A percentile compares a stretch with the other conserved stretches of the same genome.
phyloP scores from a whole-genome alignment of 2,888 invertebrate species.

The Drosophila borealis region DNA sequence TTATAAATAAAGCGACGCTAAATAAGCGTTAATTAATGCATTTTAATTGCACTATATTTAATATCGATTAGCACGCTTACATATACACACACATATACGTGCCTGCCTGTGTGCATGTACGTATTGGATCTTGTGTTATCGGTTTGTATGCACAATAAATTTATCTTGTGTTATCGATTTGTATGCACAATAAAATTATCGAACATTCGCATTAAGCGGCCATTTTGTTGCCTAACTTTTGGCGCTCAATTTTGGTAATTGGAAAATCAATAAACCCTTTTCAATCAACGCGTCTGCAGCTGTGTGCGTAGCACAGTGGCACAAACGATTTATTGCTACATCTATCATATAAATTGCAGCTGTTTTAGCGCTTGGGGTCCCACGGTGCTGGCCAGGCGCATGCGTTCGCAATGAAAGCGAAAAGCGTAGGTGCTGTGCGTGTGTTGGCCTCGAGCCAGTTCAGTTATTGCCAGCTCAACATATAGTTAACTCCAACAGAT shows the following conservation, averaged over 20 bases:
- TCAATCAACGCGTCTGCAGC: constrained; percentile 26
- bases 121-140: constrained; percentile 21
- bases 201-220: constrained; percentile 10
- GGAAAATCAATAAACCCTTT: constrained; percentile 68
- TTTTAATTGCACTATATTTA: neutral
- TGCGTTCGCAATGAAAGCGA: constrained; percentile 71
- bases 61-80: neutral
- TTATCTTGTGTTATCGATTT: constrained; percentile 30
- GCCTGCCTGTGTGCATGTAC: neutral
- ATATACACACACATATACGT: neutral
- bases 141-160: constrained; percentile 25
- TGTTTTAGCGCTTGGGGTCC: neutral
- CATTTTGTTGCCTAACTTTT: constrained; percentile 45
- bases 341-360: constrained; percentile 4
- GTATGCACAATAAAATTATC: constrained; percentile 11
- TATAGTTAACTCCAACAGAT: constrained; percentile 77
- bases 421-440: constrained; percentile 67
- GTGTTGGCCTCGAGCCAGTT: constrained; percentile 60
- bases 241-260: constrained; percentile 25
- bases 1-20: neutral
- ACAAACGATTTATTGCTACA: neutral
- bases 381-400: constrained; percentile 62
- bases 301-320: constrained; percentile 52
- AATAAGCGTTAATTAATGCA: neutral
- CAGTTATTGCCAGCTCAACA: constrained; percentile 73